phyloP scores from a whole-genome alignment of 2,888 invertebrate species.

The Drosophila picticornis region DNA sequence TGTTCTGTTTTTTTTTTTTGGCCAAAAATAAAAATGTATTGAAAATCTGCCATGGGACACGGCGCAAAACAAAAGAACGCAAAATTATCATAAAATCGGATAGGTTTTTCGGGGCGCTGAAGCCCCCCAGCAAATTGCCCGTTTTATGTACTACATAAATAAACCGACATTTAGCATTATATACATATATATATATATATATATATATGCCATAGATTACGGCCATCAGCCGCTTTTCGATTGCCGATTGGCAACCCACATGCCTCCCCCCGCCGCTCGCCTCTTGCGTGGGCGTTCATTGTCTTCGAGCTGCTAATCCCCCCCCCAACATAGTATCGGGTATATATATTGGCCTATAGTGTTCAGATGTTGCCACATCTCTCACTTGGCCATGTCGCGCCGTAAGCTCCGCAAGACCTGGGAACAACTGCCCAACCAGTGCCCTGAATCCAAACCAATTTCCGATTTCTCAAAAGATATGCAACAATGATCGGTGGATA shows the following conservation, averaged over 20 bases:
- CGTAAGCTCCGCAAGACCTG: background rate
- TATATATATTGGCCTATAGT: background rate
- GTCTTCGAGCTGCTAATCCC: constrained; percentile 45
- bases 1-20: constrained; percentile 27
- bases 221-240: constrained; percentile 42
- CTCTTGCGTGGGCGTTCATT: constrained; percentile 43
- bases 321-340: background rate
- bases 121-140: constrained; percentile 24
- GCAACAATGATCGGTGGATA: too few species aligned
- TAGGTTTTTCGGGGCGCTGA: constrained; percentile 26
- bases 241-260: constrained; percentile 52
- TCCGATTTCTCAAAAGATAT: background rate
- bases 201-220: constrained; percentile 15
- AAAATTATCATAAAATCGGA: constrained; percentile 68
- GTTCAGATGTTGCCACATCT: constrained; percentile 14
- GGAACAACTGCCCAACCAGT: fast-evolving
- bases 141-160: constrained; percentile 23
- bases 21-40: constrained; percentile 57
- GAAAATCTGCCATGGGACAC: constrained; percentile 57
- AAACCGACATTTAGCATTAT: constrained; percentile 15
- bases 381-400: constrained; percentile 2
- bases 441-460: too few species aligned
- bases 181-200: background rate
- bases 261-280: background rate
- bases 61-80: constrained; percentile 63